phyloP scores from a whole-genome alignment of 2,888 invertebrate genomes.

The Zygogramma bicolorata region DNA sequence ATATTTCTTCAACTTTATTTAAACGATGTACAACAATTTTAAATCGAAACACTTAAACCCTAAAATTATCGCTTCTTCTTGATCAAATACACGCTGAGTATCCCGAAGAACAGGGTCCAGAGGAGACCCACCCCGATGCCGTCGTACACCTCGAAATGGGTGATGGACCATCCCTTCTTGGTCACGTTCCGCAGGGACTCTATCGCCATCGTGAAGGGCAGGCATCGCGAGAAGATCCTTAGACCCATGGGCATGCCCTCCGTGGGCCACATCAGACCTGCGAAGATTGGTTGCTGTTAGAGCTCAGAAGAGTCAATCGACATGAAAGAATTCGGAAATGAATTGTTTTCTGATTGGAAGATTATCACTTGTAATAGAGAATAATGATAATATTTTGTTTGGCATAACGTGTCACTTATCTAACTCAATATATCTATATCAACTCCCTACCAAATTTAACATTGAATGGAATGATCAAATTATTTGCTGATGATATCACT shows the following conservation, averaged over 20 bases:
- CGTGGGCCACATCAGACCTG: constrained; percentile 78
- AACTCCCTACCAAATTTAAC: too few species aligned
- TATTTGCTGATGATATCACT: too few species aligned
- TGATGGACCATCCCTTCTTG: constrained; percentile 79
- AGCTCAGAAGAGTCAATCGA: not conserved
- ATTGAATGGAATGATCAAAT: too few species aligned
- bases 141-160: constrained; percentile 77
- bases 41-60: not conserved
- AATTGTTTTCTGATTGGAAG: too few species aligned
- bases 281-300: constrained; percentile 23
- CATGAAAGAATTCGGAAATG: not conserved
- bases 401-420: too few species aligned
- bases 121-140: constrained; percentile 77
- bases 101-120: constrained; percentile 69
- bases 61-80: constrained; percentile 56
- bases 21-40: not conserved
- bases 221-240: constrained; percentile 57
- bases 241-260: constrained; percentile 73
- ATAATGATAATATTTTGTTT: too few species aligned
- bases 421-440: too few species aligned
- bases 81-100: constrained; percentile 56
- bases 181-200: constrained; percentile 81
- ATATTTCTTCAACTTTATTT: not conserved
- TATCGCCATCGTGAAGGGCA: constrained; percentile 85
- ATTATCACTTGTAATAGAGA: too few species aligned